Conservation (phyloP, 2,888 invertebrate species). For the Caenorhabditis auriculariae region DNA sequence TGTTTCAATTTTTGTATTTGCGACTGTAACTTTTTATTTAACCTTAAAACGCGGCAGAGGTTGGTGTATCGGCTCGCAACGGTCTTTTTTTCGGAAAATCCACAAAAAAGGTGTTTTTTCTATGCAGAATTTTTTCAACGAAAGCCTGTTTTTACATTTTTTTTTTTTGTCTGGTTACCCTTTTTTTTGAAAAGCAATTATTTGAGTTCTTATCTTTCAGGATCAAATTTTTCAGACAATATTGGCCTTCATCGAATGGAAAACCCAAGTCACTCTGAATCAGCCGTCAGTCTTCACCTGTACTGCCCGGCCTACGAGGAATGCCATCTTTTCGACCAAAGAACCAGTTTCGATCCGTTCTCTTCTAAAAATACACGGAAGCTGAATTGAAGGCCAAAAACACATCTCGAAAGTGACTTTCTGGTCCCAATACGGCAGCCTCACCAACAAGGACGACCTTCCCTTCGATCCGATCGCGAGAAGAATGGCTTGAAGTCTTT, state of each 20-base stretch:
- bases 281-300: constrained; percentile 86
- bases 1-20: too few relatives aligned
- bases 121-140: too few relatives aligned
- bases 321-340: constrained; percentile 86
- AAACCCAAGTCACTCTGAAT: constrained; percentile 84
- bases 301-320: constrained; percentile 88
- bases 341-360: constrained; percentile 77
- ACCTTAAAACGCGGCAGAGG: too few relatives aligned
- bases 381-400: constrained; percentile 7
- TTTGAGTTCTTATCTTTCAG: too few relatives aligned
- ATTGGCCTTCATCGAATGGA: constrained; percentile 92
- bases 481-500: too few relatives aligned
- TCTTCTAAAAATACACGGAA: not conserved
- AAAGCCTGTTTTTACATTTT: too few relatives aligned
- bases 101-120: too few relatives aligned
- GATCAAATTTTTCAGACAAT: constrained; percentile 73
- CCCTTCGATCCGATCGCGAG: constrained; percentile 11
- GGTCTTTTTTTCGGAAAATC: too few relatives aligned
- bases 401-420: constrained; percentile 77
- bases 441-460: constrained; percentile 1
- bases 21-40: too few relatives aligned
- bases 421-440: constrained; percentile 83
- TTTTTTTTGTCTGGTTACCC: too few relatives aligned
- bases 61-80: too few relatives aligned
- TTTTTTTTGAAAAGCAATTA: too few relatives aligned